Percentiles rank a stretch among this genome's conserved stretches.
Conservation (phyloP, 2,888 invertebrate genomes). For the Plutella xylostella region DNA sequence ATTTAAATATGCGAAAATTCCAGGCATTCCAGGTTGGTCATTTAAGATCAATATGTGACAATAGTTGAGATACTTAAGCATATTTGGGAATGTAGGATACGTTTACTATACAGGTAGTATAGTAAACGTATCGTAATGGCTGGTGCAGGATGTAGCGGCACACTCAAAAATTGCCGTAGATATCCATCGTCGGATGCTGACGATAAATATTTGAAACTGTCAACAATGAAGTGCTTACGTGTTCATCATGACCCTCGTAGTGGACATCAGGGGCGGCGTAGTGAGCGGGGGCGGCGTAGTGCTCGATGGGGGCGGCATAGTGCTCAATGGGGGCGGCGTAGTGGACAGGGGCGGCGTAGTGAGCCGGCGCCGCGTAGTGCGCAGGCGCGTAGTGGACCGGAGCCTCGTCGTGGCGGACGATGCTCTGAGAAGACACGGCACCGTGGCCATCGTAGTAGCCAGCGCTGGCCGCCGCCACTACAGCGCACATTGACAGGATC, state of each 20-base stretch:
- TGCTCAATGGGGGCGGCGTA: conserved; percentile 13
- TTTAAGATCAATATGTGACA: no score
- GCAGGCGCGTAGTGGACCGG: conserved; percentile 18
- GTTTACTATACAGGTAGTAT: no score
- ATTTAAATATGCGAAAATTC: no score
- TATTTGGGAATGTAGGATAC: no score
- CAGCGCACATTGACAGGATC: conserved; percentile 29
- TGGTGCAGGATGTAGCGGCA: no score
- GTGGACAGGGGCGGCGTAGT: conserved; percentile 18
- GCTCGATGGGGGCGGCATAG: conserved; percentile 26
- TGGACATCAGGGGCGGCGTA: conserved; percentile 24
- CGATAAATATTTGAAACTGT: no score
- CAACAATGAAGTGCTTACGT: conserved; percentile 3
- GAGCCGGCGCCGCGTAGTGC: conserved; percentile 21
- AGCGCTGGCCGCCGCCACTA: conserved; percentile 43
- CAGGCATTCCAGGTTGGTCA: no score
- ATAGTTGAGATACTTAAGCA: no score
- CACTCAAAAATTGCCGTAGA: no score
- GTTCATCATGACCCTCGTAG: conserved; percentile 20
- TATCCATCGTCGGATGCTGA: no score
- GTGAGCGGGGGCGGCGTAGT: conserved; percentile 20
- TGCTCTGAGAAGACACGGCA: conserved; percentile 50
- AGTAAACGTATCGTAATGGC: no score
- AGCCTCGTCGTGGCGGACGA: conserved; percentile 41
- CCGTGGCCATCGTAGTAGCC: conserved; percentile 27